A percentile compares a stretch with the other conserved stretches of the same genome.
Conservation (phyloP, 1,140 invertebrate species). For the Bemisia tabaci region DNA sequence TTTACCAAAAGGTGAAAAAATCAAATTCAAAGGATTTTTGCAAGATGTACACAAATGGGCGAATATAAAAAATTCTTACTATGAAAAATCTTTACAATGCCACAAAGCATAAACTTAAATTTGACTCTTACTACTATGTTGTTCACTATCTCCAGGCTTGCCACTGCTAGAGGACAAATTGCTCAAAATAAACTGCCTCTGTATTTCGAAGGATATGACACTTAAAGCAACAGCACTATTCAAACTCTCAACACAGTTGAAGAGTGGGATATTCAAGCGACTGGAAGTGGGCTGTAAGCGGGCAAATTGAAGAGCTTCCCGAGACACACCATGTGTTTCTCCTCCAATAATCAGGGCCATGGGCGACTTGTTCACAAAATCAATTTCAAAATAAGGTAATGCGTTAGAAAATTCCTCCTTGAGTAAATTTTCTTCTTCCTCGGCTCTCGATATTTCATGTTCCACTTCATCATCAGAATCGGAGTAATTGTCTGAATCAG, state of each 20-base stretch:
- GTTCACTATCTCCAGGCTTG: no score
- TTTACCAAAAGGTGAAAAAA: no score
- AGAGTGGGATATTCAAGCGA: slow-evolving; percentile 62
- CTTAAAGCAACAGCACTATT: slow-evolving; percentile 68
- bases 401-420: slow-evolving; percentile 32
- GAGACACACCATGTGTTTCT: slow-evolving; percentile 73
- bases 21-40: no score
- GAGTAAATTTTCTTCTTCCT: slow-evolving; percentile 13
- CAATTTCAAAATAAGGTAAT: slow-evolving; percentile 45
- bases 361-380: slow-evolving; percentile 37
- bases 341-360: slow-evolving; percentile 64
- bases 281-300: slow-evolving; percentile 37
- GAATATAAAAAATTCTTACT: no score
- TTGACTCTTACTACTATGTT: no score
- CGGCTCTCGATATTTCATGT: slow-evolving; percentile 10
- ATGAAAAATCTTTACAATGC: no score
- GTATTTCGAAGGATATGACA: slow-evolving; percentile 73
- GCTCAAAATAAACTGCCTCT: slow-evolving; percentile 38
- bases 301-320: slow-evolving; percentile 43
- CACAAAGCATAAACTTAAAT: no score
- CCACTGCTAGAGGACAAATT: background rate
- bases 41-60: no score
- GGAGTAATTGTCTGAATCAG: slow-evolving; percentile 21
- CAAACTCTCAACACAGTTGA: slow-evolving; percentile 65
- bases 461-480: slow-evolving; percentile 10